Base-by-base conservation (phyloP, 2,113 vertebrate genomes). In the Rhombomys opimus region DNA sequence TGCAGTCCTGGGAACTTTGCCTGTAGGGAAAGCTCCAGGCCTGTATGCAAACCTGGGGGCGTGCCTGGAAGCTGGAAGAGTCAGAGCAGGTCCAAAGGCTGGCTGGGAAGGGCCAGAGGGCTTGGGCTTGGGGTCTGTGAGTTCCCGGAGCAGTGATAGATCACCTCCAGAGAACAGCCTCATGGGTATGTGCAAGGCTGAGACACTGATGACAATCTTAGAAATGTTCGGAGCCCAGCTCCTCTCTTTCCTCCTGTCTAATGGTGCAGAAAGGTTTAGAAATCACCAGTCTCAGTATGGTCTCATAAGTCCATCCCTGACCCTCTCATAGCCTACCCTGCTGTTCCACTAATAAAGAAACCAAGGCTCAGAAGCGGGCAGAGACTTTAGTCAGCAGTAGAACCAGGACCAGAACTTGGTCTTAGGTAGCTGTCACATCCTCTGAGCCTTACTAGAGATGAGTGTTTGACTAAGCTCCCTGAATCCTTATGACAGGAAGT, bases 1-100 rank as follows among this genome's bases (percentile, higher is more conserved):
- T 30, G 20, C 27, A 94, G 87, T 91, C 95, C 96, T 87, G 52
- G 72, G 54, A 89, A 96, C 92, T 98, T 97, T 98, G 96, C 95
- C 94, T 97, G 41, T 96, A 96, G 95, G 96, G 91, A 97, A 97
- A 97, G 70, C 25, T 72, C 50, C 61, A 73, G 86, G 38, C 52
- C 76, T 76, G 30, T 97, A 95, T 98, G 97, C 96, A 97, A 97
- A 97, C 81, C 59, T 46, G 67, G 23, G 72, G 67, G 50, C 22
- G 50, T 38, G 35, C 41, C 67, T 81, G 85, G 80, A 54, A 81
- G 90, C 85, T 38, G 68, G 94, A 67, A 5, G 18, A 20, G 52
- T 70, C 12, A 54, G 23, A 57, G 12, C 52, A 32, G 85, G 67
- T n/a, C 27, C 50, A 1, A 20, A 61, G 50, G 18, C 67, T 91